A percentile compares a stretch with the other conserved stretches of the same genome.
phyloP scores from a whole-genome alignment of 2,113 vertebrate species.

The Pseudorasbora parva region DNA sequence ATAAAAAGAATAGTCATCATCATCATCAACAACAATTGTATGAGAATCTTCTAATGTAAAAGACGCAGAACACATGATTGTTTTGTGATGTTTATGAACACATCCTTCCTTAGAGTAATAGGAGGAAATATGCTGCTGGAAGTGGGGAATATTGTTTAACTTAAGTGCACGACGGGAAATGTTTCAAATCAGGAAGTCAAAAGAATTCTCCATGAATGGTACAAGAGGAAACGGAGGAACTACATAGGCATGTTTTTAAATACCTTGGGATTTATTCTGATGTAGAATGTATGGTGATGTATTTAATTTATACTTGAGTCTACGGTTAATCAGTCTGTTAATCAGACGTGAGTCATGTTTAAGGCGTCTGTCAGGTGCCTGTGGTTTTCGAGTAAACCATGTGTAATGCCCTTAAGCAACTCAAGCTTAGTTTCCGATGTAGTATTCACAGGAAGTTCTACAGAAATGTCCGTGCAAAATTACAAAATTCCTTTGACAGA shows the following conservation, averaged over 20 bases:
- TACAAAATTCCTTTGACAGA: neutral
- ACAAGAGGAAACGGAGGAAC: neutral
- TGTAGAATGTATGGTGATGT: neutral
- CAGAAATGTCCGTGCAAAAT: neutral
- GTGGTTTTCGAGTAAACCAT: slow-evolving; percentile 12
- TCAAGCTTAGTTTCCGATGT: neutral
- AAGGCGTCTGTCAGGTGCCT: slow-evolving; percentile 28
- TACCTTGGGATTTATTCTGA: neutral
- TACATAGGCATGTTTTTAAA: slow-evolving; percentile 13
- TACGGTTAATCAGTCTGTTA: neutral
- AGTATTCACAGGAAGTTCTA: neutral
- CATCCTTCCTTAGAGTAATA: neutral
- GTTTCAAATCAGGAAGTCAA: slow-evolving; percentile 6
- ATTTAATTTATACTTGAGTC: neutral
- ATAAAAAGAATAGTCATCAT: neutral
- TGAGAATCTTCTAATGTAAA: neutral
- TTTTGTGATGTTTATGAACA: neutral
- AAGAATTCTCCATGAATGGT: neutral
- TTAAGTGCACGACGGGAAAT: slow-evolving; percentile 1
- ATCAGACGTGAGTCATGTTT: neutral
- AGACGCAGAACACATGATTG: neutral
- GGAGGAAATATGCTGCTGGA: slow-evolving; percentile 5
- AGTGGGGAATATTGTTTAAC: slow-evolving; percentile 8
- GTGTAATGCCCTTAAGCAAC: neutral
- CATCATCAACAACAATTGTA: neutral